A percentile compares a stretch with the other conserved stretches of the same genome.
These are phyloP conservation scores for Heliornis fulica DNA, from an alignment of 2,113 vertebrate genomes.

Conservation along the genomic window DNA sequence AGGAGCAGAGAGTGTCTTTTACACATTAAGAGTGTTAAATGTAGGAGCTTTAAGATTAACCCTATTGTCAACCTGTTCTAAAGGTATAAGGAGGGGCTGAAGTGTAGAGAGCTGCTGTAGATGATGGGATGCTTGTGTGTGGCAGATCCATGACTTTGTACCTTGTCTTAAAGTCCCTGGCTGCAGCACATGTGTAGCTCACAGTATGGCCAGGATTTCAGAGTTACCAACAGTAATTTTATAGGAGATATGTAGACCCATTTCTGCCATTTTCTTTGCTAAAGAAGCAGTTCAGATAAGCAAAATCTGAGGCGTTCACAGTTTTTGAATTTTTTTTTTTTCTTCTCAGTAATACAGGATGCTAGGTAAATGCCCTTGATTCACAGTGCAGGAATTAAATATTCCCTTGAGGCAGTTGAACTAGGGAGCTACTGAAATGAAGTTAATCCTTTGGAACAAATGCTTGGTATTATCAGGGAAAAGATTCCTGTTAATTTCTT, in stretches of 20 bases:
- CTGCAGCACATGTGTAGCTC: neutral
- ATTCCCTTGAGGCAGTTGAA: neutral
- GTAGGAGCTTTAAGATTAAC: neutral
- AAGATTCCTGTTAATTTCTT: neutral
- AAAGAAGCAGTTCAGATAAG: neutral
- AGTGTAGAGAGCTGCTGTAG: neutral
- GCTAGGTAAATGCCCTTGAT: neutral
- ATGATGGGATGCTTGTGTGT: neutral
- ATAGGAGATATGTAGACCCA: neutral
- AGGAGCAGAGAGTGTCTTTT: neutral
- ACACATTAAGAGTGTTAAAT: neutral
- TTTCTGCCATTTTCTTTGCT: neutral
- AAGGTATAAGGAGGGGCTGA: neutral
- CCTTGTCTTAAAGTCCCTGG: neutral
- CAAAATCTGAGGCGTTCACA: neutral
- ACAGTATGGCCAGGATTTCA: neutral
- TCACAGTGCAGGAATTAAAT: neutral
- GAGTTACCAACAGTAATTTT: neutral
- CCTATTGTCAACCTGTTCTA: neutral
- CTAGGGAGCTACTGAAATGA: neutral
- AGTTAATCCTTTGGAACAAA: neutral
- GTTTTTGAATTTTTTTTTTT: neutral
- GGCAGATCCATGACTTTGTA: neutral
- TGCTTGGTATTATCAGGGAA: neutral
- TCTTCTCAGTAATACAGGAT: neutral